Evolutionary conservation across 2,797 vertebrate genomes (phyloP).

Genomic region (Schizothorax lantsangensis): DNA sequence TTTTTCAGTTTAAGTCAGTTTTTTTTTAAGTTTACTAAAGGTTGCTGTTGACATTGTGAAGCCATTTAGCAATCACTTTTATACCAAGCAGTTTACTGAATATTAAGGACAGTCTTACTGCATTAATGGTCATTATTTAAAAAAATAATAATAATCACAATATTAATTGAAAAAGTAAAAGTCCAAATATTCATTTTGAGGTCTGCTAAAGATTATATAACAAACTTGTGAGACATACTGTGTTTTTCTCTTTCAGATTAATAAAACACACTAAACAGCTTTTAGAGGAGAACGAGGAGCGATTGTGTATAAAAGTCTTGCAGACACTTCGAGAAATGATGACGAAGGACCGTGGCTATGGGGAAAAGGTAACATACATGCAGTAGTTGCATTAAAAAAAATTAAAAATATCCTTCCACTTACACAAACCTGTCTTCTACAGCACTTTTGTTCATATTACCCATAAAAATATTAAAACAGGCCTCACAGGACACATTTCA

Average conservation of each 20-base stretch:
- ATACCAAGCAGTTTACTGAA: neutral
- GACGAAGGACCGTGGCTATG: slow-evolving; percentile 97
- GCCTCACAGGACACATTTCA: neutral
- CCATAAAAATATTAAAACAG: neutral
- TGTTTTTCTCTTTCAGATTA: slow-evolving; percentile 78
- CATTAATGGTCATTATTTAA: neutral
- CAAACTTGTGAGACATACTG: neutral
- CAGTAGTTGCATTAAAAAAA: neutral
- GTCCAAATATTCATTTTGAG: neutral
- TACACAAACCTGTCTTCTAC: neutral
- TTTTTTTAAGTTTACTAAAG: neutral
- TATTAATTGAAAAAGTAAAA: no score
- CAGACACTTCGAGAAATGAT: slow-evolving; percentile 99
- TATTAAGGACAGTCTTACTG: neutral
- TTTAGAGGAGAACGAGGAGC: slow-evolving; percentile 97
- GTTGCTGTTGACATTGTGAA: neutral
- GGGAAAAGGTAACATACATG: slow-evolving; percentile 88
- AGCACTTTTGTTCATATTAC: neutral
- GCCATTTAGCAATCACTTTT: neutral
- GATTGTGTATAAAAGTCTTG: slow-evolving; percentile 96
- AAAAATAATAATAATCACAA: neutral
- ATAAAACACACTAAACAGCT: slow-evolving; percentile 98
- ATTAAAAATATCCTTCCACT: neutral
- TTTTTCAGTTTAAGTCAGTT: neutral
- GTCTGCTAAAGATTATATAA: neutral